Base-by-base conservation (phyloP, 2,797 vertebrate genomes). In the Xiphorhynchus erythropygius region DNA sequence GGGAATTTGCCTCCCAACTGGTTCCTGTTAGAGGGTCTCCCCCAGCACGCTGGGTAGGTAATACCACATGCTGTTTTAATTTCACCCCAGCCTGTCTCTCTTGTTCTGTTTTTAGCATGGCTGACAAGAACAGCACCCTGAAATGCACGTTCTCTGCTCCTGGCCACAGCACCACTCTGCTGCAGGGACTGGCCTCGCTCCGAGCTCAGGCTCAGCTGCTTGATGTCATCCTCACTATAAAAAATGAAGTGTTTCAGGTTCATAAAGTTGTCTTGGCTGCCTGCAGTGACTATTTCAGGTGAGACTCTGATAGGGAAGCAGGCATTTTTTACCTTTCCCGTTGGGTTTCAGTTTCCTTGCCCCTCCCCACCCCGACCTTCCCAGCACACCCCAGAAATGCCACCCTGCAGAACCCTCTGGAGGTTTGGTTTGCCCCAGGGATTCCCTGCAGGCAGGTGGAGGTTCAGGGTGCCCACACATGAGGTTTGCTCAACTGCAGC, bases 281-380 rank as follows among this genome's bases (percentile, higher is more conserved):
- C 96, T 99, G 99, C 98, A 99, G 99, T 86, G 99, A 99, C 97
- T 99, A 99, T 97, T 99, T 99, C 98, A 99, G 99, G 99, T 99
- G 97, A 98, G 97, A 75, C 50, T 44, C 68, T 17, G 30, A 11
- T 8, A 92, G 91, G 80, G 64, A 63, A 92, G 89, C 82, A 95
- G 94, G 85, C 90, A 33, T 33, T 93, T 93, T 68, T 2, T 37
- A 82, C 91, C 74, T 84, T 68, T 65, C 73, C 60, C 9, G 0
- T 84, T 60, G 69, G 33, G 87, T 83, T 94, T 65, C 47, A 77
- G 53, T 89, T 71, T 80, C 71, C 82, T n/a, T 55, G 1, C 57
- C 59, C 64, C 89, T 30, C 14, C 33, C 28, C 35, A 41, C 19
- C 83, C 83, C n/a, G 11, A 3, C n/a, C 32, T 75, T 46, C 50